Conservation (phyloP, 2,797 vertebrate genomes). For the Pterois miles region DNA sequence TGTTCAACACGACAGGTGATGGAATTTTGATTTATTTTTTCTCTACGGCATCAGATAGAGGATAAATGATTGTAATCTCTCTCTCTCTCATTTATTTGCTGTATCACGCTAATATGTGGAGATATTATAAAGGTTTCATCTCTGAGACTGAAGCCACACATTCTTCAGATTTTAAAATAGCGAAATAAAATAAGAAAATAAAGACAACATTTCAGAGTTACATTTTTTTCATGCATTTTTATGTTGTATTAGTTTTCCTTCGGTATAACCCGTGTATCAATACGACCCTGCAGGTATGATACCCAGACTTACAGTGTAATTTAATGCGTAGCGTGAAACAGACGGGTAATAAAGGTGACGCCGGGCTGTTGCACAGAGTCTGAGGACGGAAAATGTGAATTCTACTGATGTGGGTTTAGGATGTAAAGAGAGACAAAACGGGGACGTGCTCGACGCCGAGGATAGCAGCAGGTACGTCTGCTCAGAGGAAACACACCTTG, state of each 20-base stretch:
- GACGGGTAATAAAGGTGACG: conserved; percentile 71
- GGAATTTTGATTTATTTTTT: neutral
- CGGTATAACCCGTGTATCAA: neutral
- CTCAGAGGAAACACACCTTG: conserved; percentile 31
- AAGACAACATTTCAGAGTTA: neutral
- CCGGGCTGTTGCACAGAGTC: conserved; percentile 56
- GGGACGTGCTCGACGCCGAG: conserved; percentile 32
- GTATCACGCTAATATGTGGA: neutral
- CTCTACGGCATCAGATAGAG: neutral
- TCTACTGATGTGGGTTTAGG: conserved; percentile 33
- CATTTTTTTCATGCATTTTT: neutral
- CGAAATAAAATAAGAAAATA: neutral
- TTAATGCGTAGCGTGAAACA: conserved; percentile 75
- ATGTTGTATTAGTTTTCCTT: neutral
- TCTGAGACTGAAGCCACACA: neutral
- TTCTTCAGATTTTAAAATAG: neutral
- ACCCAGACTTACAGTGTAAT: conserved; percentile 44
- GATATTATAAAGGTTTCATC: accelerated
- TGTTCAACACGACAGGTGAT: conserved; percentile 1
- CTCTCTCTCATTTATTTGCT: neutral
- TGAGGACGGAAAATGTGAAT: conserved; percentile 35
- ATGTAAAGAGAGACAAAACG: conserved; percentile 33
- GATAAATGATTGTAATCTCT: neutral
- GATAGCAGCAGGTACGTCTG: conserved; percentile 71
- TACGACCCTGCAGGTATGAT: conserved; percentile 49